Evolutionary conservation across 2,888 invertebrate species (phyloP), one percentile per base, ranked within the genome.

Genomic region (Habrosyne pyritoides): DNA sequence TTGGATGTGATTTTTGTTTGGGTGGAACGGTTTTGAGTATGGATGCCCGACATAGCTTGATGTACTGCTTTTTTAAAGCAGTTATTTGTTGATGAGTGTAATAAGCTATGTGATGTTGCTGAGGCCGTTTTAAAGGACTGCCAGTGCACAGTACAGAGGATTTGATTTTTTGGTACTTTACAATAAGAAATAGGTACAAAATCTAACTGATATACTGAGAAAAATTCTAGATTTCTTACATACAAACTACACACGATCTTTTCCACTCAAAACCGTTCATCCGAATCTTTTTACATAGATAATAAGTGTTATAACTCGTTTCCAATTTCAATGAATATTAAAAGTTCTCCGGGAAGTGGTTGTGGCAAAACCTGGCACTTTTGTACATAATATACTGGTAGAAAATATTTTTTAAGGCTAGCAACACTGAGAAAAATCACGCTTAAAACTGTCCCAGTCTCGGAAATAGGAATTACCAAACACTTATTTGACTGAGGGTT

Each of bases 1-100:
- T 33, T 36, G 8, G 21, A 30, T 52, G 33, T 26, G 46, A 10
- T 28, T 33, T 49, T 22, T 52, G 54, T 61, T 59, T 50, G 18
- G 10, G 28, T 28, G 28, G 7, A 8, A 10, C 8, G 42, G 18
- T 42, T 42, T 42, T 42, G 42, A 18, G 12, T 8, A 2, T n/a
- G n/a, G n/a, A n/a, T n/a, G n/a, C n/a, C n/a, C n/a, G n/a, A n/a
- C n/a, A n/a, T n/a, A n/a, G n/a, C n/a, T n/a, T n/a, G n/a, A n/a
- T n/a, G n/a, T n/a, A n/a, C n/a, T n/a, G n/a, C n/a, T n/a, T n/a
- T n/a, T n/a, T n/a, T n/a, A n/a, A 28, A 6, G 6, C 3, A 0
- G n/a, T 33, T 33, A 33, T 4, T 30, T 30, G 12, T 12, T 10
- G 12, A 30, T 30, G 30, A 30, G 10, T 2, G 2, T 30, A n/a